Conservation (phyloP, 2,888 invertebrate species). For the Archips xylosteana region DNA sequence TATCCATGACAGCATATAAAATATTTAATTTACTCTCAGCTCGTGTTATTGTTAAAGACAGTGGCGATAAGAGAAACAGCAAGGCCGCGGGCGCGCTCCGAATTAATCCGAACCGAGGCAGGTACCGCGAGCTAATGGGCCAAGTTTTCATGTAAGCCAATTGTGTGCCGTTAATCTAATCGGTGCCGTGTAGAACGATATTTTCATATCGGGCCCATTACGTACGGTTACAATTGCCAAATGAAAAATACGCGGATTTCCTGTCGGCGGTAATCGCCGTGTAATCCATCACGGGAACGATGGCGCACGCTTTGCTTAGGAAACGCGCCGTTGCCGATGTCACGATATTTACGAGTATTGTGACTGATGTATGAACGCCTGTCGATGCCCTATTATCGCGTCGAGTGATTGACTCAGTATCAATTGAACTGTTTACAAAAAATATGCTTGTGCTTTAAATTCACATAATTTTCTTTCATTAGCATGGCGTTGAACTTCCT, state of each 20-base stretch:
- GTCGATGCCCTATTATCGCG: slow-evolving; percentile 61
- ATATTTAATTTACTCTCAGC: slow-evolving; percentile 64
- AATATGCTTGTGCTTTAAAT: neutral
- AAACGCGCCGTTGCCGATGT: slow-evolving; percentile 67
- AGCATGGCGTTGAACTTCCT: no score
- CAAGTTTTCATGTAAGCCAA: slow-evolving; percentile 81
- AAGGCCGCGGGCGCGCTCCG: slow-evolving; percentile 64
- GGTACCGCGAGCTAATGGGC: slow-evolving; percentile 68
- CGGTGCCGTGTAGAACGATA: slow-evolving; percentile 78
- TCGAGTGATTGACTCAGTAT: slow-evolving; percentile 34
- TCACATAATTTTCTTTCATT: neutral
- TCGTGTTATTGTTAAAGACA: slow-evolving; percentile 67
- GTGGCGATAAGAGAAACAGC: slow-evolving; percentile 66
- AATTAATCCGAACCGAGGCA: slow-evolving; percentile 74
- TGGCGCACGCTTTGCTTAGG: slow-evolving; percentile 53
- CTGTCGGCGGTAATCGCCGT: slow-evolving; percentile 76
- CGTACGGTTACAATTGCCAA: slow-evolving; percentile 75
- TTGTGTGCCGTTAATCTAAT: slow-evolving; percentile 81
- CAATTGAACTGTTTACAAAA: neutral
- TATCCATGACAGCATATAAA: slow-evolving; percentile 47
- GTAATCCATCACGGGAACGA: slow-evolving; percentile 81
- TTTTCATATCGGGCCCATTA: slow-evolving; percentile 68
- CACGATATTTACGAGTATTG: slow-evolving; percentile 64
- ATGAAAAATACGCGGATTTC: slow-evolving; percentile 83
- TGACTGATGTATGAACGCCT: slow-evolving; percentile 65